phyloP scores from a whole-genome alignment of 1,140 invertebrate species.

The Drosophila ogumai region DNA sequence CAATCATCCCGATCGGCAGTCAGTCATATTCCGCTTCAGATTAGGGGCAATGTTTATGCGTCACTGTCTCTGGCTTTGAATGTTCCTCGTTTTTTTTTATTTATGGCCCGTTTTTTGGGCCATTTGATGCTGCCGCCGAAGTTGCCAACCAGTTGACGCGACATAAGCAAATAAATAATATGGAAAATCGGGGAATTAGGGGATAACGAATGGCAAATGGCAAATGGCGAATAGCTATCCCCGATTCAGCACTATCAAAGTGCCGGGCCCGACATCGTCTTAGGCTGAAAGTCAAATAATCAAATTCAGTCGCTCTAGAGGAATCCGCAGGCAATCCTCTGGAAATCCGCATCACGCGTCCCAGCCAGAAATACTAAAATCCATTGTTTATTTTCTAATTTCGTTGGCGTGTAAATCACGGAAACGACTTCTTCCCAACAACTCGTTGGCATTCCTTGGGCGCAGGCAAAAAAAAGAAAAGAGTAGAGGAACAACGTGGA shows the following conservation, averaged over 20 bases:
- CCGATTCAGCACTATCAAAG: constrained; percentile 79
- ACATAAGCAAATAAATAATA: constrained; percentile 80
- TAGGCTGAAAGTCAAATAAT: constrained; percentile 68
- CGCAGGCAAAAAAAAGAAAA: background rate
- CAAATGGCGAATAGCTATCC: constrained; percentile 45
- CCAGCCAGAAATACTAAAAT: constrained; percentile 69
- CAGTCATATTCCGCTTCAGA: constrained; percentile 18
- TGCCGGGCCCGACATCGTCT: constrained; percentile 63
- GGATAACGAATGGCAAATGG: constrained; percentile 41
- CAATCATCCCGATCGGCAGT: constrained; percentile 27
- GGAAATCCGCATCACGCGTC: constrained; percentile 38
- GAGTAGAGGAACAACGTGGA: constrained; percentile 9
- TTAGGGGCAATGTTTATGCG: constrained; percentile 59
- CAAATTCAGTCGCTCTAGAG: constrained; percentile 30
- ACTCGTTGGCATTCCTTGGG: constrained; percentile 53
- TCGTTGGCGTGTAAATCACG: constrained; percentile 80
- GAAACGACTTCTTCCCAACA: constrained; percentile 68
- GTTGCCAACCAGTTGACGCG: constrained; percentile 73
- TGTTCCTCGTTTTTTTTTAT: constrained; percentile 9
- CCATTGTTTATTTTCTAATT: constrained; percentile 79
- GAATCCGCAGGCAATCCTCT: constrained; percentile 20
- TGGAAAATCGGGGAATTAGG: constrained; percentile 14
- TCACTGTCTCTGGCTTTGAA: constrained; percentile 44
- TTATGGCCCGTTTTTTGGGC: constrained; percentile 47
- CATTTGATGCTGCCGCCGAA: constrained; percentile 77